Evolutionary conservation across 2,113 vertebrate species (phyloP).

Genomic region (Rhea americana): DNA sequence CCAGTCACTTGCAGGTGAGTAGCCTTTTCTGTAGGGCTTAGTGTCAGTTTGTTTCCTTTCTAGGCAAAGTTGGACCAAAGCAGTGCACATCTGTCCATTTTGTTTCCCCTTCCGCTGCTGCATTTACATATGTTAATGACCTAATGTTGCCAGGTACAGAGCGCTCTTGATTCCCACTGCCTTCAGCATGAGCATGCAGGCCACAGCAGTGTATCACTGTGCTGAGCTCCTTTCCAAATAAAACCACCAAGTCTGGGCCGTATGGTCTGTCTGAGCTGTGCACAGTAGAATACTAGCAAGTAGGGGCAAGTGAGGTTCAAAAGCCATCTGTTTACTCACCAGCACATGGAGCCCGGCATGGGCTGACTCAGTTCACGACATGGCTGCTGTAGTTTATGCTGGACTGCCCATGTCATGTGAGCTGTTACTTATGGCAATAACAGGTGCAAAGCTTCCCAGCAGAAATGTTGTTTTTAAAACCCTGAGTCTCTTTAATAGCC

Average conservation of each 20-base stretch:
- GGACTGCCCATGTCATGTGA: not conserved
- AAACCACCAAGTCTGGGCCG: not conserved
- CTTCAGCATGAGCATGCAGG: not conserved
- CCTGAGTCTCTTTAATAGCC: not conserved
- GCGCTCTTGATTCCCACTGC: not conserved
- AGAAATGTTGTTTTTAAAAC: not conserved
- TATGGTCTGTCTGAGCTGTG: not conserved
- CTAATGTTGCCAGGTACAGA: not conserved
- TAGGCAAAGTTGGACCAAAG: not conserved
- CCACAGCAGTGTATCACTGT: not conserved
- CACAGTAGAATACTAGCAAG: not conserved
- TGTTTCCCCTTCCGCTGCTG: not conserved
- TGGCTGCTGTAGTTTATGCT: not conserved
- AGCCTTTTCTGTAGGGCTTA: not conserved
- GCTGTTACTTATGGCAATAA: not conserved
- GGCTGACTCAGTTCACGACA: not conserved
- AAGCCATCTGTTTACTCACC: conserved; percentile 36
- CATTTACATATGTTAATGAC: not conserved
- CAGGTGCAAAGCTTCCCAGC: not conserved
- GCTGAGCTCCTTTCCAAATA: not conserved
- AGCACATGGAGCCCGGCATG: not conserved
- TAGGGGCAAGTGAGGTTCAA: conserved; percentile 30
- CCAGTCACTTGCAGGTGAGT: not conserved
- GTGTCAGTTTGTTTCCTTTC: not conserved
- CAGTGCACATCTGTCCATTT: not conserved